Conservation (phyloP, 2,113 vertebrate genomes). For the Oryzias javanicus region DNA sequence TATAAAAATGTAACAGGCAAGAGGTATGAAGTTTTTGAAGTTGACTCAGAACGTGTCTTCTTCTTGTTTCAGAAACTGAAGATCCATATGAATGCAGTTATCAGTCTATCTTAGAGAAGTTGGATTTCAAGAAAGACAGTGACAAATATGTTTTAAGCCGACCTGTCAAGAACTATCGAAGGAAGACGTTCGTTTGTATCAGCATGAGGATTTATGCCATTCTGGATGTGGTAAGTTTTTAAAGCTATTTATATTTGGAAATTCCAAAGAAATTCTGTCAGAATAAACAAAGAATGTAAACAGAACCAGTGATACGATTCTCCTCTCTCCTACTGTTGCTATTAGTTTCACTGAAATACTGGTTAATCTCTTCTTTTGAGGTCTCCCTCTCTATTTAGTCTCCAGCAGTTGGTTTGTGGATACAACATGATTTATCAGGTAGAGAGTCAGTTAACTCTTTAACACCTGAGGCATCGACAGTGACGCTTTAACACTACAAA, state of each 20-base stretch:
- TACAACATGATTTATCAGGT: too few species aligned
- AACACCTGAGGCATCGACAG: too few species aligned
- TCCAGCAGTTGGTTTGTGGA: too few species aligned
- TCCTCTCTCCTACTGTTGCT: neutral
- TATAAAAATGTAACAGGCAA: too few species aligned
- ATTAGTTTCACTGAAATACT: too few species aligned
- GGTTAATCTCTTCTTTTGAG: too few species aligned
- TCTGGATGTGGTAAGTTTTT: constrained; percentile 57
- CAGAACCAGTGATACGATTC: too few species aligned
- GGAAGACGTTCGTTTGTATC: constrained; percentile 11
- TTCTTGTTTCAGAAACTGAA: constrained; percentile 11
- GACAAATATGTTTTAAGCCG: constrained; percentile 27
- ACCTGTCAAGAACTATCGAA: constrained; percentile 34
- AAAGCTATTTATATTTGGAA: neutral
- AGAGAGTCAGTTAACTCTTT: too few species aligned
- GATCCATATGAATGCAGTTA: constrained; percentile 27
- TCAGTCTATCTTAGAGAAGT: constrained; percentile 33
- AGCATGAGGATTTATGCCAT: constrained; percentile 45
- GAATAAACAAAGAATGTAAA: too few species aligned
- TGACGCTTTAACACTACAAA: too few species aligned
- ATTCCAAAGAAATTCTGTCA: neutral
- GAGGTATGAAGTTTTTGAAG: neutral
- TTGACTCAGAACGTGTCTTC: neutral
- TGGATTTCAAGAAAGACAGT: constrained; percentile 47
- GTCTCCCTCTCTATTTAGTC: too few species aligned